These are phyloP conservation scores for Plutella xylostella DNA, from an alignment of 2,888 invertebrate genomes.

Conservation along the genomic window DNA sequence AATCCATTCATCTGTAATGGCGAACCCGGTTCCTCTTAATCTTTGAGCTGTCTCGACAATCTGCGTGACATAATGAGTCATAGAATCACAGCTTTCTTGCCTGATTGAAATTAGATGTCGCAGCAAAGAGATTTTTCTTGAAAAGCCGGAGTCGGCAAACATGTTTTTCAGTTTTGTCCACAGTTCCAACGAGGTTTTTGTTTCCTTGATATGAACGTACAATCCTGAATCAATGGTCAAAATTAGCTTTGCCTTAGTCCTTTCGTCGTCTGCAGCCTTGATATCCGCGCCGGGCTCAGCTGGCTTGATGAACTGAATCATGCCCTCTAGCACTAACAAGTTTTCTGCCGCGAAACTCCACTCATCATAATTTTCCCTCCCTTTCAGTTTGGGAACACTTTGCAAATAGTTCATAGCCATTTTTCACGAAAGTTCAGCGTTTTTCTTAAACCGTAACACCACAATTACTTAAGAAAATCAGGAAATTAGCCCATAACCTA, in stretches of 20 bases:
- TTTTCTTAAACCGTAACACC: too few species aligned
- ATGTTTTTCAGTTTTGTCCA: conserved; percentile 20
- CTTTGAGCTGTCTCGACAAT: conserved; percentile 14
- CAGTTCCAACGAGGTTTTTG: conserved; percentile 16
- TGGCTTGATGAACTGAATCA: conserved; percentile 12
- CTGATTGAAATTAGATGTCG: conserved; percentile 10
- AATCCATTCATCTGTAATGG: conserved; percentile 17
- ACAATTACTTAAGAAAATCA: too few species aligned
- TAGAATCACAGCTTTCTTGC: conserved; percentile 12
- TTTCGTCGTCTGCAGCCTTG: conserved; percentile 10
- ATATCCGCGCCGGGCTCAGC: not conserved
- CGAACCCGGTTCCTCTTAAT: conserved; percentile 15
- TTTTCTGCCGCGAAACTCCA: conserved; percentile 20
- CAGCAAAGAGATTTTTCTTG: conserved; percentile 7
- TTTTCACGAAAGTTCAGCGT: too few species aligned
- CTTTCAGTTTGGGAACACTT: conserved; percentile 18
- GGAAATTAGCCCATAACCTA: too few species aligned
- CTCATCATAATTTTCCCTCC: conserved; percentile 18
- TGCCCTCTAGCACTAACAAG: conserved; percentile 18
- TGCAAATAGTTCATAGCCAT: conserved; percentile 8
- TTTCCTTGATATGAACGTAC: conserved; percentile 22
- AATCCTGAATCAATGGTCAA: conserved; percentile 21
- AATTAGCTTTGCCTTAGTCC: conserved; percentile 23
- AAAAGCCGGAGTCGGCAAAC: conserved; percentile 16
- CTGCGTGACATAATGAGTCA: conserved; percentile 14